Percentiles rank a stretch among this genome's conserved stretches.
These are phyloP conservation scores for Pachycephala philippinensis DNA, from an alignment of 2,113 vertebrate genomes.

Conservation along the genomic window DNA sequence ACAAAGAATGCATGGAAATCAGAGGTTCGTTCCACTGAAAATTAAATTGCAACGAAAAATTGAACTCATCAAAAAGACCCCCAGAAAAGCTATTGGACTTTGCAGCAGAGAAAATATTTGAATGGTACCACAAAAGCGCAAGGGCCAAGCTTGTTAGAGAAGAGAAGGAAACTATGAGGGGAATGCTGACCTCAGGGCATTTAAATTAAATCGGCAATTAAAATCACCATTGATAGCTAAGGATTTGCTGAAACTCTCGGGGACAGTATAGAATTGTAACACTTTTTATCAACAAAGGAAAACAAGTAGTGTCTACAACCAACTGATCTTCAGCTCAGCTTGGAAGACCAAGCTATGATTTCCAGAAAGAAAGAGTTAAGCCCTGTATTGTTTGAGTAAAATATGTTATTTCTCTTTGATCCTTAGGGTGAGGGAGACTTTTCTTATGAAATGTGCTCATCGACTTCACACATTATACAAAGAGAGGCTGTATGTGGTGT, in stretches of 20 bases:
- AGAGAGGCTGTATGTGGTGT: neutral
- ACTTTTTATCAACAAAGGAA: neutral
- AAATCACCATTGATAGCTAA: neutral
- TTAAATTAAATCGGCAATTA: neutral
- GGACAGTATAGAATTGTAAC: neutral
- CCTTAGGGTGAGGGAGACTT: neutral
- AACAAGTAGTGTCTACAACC: neutral
- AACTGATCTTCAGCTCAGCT: neutral
- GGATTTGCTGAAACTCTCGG: neutral
- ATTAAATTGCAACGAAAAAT: neutral
- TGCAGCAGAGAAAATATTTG: neutral
- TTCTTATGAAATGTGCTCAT: neutral
- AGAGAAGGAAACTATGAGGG: neutral
- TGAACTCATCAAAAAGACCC: neutral
- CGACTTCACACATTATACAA: neutral
- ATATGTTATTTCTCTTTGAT: neutral
- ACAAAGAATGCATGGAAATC: neutral
- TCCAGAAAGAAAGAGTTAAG: neutral
- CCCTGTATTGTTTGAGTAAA: neutral
- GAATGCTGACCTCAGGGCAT: neutral
- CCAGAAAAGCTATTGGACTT: neutral
- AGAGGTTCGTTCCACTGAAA: neutral
- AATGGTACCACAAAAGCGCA: neutral
- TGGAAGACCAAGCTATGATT: neutral
- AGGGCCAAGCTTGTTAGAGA: neutral